Base-by-base conservation (phyloP, 2,888 invertebrate genomes). In the Lepas anatifera region DNA sequence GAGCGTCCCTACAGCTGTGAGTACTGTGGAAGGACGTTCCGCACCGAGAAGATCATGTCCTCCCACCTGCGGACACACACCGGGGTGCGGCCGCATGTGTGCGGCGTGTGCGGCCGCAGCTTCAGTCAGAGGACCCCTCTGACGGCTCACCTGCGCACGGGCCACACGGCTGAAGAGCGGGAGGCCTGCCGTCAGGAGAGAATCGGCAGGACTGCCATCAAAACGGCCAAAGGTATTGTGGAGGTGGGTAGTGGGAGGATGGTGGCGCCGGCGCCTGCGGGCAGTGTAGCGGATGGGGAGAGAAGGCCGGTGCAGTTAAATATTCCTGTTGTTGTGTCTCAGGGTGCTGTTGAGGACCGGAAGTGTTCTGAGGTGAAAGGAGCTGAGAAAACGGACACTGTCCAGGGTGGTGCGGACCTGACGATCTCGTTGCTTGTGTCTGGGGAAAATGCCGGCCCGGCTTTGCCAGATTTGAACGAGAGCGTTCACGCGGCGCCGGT, bases 1-100 rank as follows among this genome's bases (percentile, higher is more conserved):
- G 52, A 52, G 52, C 52, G 52, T 29, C 52, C 52, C 29, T 52
- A 32, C 52, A 52, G 52, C 29, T 52, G 52, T 18, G 52, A 52
- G 52, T 16, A n/a, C 16, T 52, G 52, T 18, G 52, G 52, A 29
- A 29, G 52, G 29, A 52, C 52, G 18, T 52, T 52, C 52, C 52
- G 52, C 29, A 52, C 52, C 16, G 52, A 52, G 52, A 27, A 27
- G 16, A 52, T 52, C 52, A 29, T 52, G 13, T 29, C 52, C 16
- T 52, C 52, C 16, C 52, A 52, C 52, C 52, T 16, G 52, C 27
- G 29, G 16, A 52, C 52, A 32, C 52, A 52, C 52, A 52, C 52
- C 29, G 52, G 52, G 16, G 52, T 7, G 29, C 52, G 52, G 52
- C 52, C 52, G 52, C 32, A 52, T 32, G 52, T 52, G 52, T 52